Evolutionary conservation across 2,113 vertebrate genomes (phyloP).

Genomic region (Struthidea cinerea): DNA sequence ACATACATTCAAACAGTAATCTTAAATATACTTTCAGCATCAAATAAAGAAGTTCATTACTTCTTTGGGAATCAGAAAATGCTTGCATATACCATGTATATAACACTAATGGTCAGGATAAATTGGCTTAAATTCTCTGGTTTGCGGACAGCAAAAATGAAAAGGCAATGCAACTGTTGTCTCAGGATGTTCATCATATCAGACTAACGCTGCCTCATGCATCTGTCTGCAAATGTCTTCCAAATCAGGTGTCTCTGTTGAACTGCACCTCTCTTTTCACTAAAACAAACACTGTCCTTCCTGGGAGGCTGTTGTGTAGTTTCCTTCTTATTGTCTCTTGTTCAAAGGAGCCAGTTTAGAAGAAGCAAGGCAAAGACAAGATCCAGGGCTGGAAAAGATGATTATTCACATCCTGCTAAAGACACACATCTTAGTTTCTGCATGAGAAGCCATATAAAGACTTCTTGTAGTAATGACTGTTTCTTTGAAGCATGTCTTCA

Average conservation of each 20-base stretch:
- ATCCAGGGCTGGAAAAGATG: background rate
- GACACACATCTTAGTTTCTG: background rate
- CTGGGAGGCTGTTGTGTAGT: background rate
- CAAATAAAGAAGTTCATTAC: background rate
- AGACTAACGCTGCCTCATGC: background rate
- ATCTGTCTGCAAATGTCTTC: background rate
- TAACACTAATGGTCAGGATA: background rate
- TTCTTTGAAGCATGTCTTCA: background rate
- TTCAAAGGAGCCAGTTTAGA: background rate
- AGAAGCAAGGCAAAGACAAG: background rate
- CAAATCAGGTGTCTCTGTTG: background rate
- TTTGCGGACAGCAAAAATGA: background rate
- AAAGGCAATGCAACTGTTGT: background rate
- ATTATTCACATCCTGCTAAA: background rate
- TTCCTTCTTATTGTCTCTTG: background rate
- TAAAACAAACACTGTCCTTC: background rate
- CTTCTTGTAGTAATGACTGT: background rate
- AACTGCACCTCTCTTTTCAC: background rate
- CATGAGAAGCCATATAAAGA: background rate
- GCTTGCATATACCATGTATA: background rate
- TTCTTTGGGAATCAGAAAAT: background rate
- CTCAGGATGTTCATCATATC: background rate
- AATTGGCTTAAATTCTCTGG: background rate
- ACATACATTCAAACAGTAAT: background rate
- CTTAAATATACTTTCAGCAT: background rate